Evolutionary conservation across 2,797 vertebrate genomes (phyloP), one percentile per base, ranked within the genome.

Genomic region (Cossypha polioptera): DNA sequence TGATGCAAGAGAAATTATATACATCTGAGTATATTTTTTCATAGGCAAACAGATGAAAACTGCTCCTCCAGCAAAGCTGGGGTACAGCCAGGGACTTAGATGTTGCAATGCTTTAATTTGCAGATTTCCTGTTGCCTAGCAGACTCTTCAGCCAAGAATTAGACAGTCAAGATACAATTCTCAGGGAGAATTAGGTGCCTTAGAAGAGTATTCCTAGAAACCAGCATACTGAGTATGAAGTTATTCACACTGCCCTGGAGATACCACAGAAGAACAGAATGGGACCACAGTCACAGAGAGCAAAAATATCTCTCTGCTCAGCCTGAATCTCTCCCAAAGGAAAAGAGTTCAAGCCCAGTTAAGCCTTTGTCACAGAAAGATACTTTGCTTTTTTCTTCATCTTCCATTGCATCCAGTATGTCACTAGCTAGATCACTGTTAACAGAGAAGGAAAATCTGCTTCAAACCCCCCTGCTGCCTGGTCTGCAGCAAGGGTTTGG

Each of bases 51-150:
- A 88, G 72, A 89, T 48, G 82, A 95, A 95, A 95, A 91, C 65
- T 72, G 90, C 87, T 94, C 79, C 85, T 91, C 89, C 79, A 91
- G 90, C 65, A 83, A 95, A 91, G 85, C 91, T 92, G 94, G 93
- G 93, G 57, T 84, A 86, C 61, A 90, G 94, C 95, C 96, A 96
- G 91, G 69, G 85, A 88, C 75, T 94, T 92, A 61, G 69, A 95
- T 91, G 91, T 95, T 81, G 90, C 94, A 96, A 94, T 90, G 88
- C 90, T 96, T 96, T 92, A 96, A 95, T 95, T 88, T 95, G 87
- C 80, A 95, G 79, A 81, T 95, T 94, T 96, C 93, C 90, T 95
- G 94, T 94, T 96, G 93, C 94, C 79, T 92, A 88, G 91, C 82
- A 95, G 85, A 78, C 28, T 92, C 76, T 76, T 86, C 62, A 48